Percentiles rank a stretch among this genome's conserved stretches.
Evolutionary conservation across 2,797 vertebrate genomes (phyloP).

Genomic region (Strix occidentalis): DNA sequence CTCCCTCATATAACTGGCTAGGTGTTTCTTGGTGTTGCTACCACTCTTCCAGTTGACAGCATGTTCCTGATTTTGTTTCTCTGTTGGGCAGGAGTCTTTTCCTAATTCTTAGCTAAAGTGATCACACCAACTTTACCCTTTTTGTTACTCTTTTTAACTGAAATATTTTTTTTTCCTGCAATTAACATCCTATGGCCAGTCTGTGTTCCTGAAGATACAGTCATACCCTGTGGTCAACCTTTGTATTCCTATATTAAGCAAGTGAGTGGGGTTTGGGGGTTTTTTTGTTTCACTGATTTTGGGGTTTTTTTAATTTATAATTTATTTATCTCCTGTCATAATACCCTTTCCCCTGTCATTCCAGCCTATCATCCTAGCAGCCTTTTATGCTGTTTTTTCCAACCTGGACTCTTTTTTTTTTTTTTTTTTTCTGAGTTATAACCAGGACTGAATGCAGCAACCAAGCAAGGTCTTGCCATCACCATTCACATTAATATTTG

Average conservation of each 20-base stretch:
- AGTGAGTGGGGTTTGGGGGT: background rate
- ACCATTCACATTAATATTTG: background rate
- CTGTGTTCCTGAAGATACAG: background rate
- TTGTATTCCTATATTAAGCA: background rate
- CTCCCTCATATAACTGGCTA: background rate
- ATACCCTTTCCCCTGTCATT: background rate
- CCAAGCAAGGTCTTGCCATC: background rate
- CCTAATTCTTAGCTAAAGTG: background rate
- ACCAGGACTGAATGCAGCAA: background rate
- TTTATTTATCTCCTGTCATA: background rate
- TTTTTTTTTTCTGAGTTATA: background rate
- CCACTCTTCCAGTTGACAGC: background rate
- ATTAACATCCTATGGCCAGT: background rate
- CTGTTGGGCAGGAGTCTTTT: background rate
- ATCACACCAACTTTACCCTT: background rate
- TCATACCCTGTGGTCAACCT: background rate
- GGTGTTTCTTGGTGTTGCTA: background rate
- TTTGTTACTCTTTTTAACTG: background rate
- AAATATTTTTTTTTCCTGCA: background rate
- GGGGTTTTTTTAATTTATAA: rapidly evolving
- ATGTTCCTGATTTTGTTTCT: background rate
- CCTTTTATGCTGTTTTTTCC: background rate
- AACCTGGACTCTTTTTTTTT: background rate
- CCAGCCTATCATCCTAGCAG: background rate
- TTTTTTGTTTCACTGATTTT: background rate